Percentiles rank a stretch among this genome's conserved stretches.
Evolutionary conservation across 2,888 invertebrate genomes (phyloP).

Genomic region (Eupithecia exiguata): DNA sequence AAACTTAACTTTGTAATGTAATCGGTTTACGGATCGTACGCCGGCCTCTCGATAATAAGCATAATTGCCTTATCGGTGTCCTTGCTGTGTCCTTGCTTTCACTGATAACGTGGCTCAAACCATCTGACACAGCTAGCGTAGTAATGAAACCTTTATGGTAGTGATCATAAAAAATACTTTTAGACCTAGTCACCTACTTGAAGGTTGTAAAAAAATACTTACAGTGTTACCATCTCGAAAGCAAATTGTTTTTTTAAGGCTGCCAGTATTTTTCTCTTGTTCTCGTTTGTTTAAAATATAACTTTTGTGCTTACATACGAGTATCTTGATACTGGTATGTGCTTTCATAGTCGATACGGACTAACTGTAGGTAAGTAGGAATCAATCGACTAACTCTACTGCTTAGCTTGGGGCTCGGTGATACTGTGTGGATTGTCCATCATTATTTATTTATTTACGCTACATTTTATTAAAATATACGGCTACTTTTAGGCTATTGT

Average conservation of each 20-base stretch:
- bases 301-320: too few species aligned
- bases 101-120: constrained; percentile 69
- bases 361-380: too few species aligned
- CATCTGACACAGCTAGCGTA: background rate
- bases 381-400: too few species aligned
- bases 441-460: too few species aligned
- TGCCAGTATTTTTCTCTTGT: background rate
- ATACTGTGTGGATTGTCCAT: too few species aligned
- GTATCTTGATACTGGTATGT: too few species aligned
- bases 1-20: background rate
- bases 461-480: too few species aligned
- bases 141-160: background rate
- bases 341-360: too few species aligned
- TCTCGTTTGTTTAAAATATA: background rate
- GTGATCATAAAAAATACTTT: background rate
- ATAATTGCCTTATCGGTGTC: constrained; percentile 75
- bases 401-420: too few species aligned
- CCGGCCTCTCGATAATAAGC: constrained; percentile 55
- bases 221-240: background rate
- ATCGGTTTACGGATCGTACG: background rate
- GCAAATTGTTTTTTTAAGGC: background rate
- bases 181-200: background rate
- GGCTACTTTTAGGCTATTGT: too few species aligned
- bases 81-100: constrained; percentile 81
- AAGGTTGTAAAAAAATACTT: background rate